A percentile compares a stretch with the other conserved stretches of the same genome.
phyloP scores from a whole-genome alignment of 2,797 vertebrate genomes.

The Triplophysa yarkandensis region DNA sequence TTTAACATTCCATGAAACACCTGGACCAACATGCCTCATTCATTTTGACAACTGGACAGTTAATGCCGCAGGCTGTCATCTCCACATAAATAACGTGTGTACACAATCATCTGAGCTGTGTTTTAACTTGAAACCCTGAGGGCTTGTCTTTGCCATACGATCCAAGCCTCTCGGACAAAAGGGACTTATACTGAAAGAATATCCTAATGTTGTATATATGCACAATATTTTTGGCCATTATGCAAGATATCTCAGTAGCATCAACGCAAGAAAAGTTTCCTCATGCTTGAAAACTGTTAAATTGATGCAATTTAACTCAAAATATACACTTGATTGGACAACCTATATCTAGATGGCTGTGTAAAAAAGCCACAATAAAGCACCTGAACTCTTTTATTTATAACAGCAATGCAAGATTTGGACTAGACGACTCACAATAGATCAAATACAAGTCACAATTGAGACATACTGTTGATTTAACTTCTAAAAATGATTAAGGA shows the following conservation, averaged over 20 bases:
- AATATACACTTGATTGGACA: constrained; percentile 40
- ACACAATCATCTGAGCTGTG: neutral
- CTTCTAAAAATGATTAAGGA: neutral
- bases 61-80: constrained; percentile 20
- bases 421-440: no score
- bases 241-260: neutral
- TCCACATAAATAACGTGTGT: constrained; percentile 22
- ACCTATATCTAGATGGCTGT: constrained; percentile 18
- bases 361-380: neutral
- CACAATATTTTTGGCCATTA: neutral
- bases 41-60: constrained; percentile 20
- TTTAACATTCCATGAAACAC: constrained; percentile 8
- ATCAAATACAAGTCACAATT: no score
- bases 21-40: constrained; percentile 10
- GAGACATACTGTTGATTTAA: neutral
- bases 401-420: neutral
- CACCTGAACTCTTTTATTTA: neutral
- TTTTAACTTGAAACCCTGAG: neutral
- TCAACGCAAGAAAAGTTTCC: neutral
- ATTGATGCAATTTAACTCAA: constrained; percentile 31
- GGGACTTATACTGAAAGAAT: neutral
- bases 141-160: neutral
- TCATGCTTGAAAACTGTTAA: constrained; percentile 16
- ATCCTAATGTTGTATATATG: neutral
- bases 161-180: neutral